A percentile compares a stretch with the other conserved stretches of the same genome.
Conservation (phyloP, 2,888 invertebrate genomes). For the Brachylomia viminalis region DNA sequence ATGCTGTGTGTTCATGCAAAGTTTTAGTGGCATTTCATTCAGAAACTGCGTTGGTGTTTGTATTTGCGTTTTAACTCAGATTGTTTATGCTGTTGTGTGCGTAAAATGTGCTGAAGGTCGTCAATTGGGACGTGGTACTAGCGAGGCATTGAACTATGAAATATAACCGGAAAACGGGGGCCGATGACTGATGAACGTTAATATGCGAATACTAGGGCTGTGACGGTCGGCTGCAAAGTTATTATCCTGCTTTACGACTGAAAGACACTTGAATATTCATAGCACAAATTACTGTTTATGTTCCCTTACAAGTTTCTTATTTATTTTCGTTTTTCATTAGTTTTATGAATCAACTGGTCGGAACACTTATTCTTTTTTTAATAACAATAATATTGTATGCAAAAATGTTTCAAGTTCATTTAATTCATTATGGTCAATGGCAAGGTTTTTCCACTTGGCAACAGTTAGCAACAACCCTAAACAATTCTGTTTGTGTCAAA, state of each 20-base stretch:
- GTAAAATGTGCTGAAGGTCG: slow-evolving; percentile 81
- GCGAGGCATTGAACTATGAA: slow-evolving; percentile 86
- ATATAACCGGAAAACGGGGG: slow-evolving; percentile 84
- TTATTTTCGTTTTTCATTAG: slow-evolving; percentile 9
- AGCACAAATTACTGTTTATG: slow-evolving; percentile 9
- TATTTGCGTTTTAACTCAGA: slow-evolving; percentile 41
- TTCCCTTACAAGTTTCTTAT: slow-evolving; percentile 21
- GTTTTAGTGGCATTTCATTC: slow-evolving; percentile 17
- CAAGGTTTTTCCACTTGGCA: slow-evolving; percentile 29
- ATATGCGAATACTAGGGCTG: slow-evolving; percentile 75
- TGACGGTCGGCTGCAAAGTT: slow-evolving; percentile 31
- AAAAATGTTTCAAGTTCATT: slow-evolving; percentile 5
- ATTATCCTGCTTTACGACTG: slow-evolving; percentile 41
- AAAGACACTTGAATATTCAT: slow-evolving; percentile 43
- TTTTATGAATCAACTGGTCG: neutral
- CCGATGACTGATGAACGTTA: slow-evolving; percentile 85
- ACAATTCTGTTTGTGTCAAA: slow-evolving; percentile 42
- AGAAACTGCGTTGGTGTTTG: slow-evolving; percentile 54
- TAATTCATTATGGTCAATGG: slow-evolving; percentile 4
- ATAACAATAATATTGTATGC: neutral
- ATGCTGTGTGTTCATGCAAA: slow-evolving; percentile 39
- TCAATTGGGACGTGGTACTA: slow-evolving; percentile 74
- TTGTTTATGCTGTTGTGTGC: slow-evolving; percentile 62
- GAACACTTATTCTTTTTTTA: neutral
- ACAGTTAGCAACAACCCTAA: slow-evolving; percentile 47